A percentile compares a stretch with the other conserved stretches of the same genome.
phyloP scores from a whole-genome alignment of 30 jellyfish, hydroid and myxozoan species.

The Chironex yamaguchii region DNA sequence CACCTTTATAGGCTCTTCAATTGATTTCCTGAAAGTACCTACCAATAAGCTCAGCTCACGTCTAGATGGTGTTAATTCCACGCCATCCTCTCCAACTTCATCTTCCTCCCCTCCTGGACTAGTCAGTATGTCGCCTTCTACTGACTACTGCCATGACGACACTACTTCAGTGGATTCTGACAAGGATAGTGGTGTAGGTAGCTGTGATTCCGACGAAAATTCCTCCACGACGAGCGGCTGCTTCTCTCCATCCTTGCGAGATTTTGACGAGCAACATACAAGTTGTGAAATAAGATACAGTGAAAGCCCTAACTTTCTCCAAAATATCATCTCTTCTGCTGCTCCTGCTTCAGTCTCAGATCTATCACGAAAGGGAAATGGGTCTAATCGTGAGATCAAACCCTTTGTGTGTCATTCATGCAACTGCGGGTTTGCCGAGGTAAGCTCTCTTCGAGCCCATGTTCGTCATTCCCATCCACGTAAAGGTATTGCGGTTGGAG shows the following conservation, averaged over 20 bases:
- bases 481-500: slow-evolving; percentile 74
- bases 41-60: no score
- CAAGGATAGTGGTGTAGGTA: slow-evolving; percentile 87
- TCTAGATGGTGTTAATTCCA: background rate
- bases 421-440: slow-evolving; percentile 89
- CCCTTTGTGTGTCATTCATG: slow-evolving; percentile 92
- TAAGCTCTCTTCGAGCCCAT: slow-evolving; percentile 91
- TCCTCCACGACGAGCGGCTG: slow-evolving; percentile 57
- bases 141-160: slow-evolving; percentile 64
- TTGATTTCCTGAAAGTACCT: no score
- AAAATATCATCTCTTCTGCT: background rate
- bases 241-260: slow-evolving; percentile 65
- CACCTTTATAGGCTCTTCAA: no score
- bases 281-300: background rate
- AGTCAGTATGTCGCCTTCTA: slow-evolving; percentile 34
- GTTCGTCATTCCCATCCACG: slow-evolving; percentile 96
- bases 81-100: background rate
- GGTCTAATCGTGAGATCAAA: slow-evolving; percentile 39
- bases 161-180: slow-evolving; percentile 55
- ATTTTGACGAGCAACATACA: slow-evolving; percentile 50
- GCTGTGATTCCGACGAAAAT: slow-evolving; percentile 78
- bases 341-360: slow-evolving; percentile 64
- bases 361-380: background rate
- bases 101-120: background rate
- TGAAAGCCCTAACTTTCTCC: slow-evolving; percentile 1